A percentile compares a stretch with the other conserved stretches of the same genome.
phyloP scores from a whole-genome alignment of 2,113 vertebrate species.

The Setophaga kirtlandii region DNA sequence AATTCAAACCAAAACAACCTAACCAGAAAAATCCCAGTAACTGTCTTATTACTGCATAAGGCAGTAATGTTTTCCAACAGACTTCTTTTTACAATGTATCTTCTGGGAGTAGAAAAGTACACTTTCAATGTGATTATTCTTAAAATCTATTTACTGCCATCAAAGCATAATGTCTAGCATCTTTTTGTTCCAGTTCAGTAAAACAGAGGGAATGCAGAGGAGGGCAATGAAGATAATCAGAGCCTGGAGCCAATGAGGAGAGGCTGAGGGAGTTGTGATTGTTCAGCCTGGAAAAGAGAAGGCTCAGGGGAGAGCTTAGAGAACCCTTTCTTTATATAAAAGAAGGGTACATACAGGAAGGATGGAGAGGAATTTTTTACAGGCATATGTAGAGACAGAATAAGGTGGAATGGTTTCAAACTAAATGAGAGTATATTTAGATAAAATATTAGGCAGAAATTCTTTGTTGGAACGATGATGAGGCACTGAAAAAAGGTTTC shows the following conservation, averaged over 20 bases:
- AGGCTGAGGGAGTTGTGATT: background rate
- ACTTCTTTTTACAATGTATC: background rate
- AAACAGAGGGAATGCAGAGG: background rate
- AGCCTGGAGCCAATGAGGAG: background rate
- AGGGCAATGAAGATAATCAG: fast-evolving
- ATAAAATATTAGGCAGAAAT: background rate
- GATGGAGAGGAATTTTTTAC: background rate
- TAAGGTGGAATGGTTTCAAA: background rate
- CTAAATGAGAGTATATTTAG: background rate
- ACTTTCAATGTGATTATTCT: background rate
- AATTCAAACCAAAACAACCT: background rate
- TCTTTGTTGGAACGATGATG: background rate
- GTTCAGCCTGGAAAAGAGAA: background rate
- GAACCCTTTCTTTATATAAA: background rate
- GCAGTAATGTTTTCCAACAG: background rate
- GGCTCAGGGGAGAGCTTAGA: too few relatives aligned
- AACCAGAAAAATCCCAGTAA: background rate
- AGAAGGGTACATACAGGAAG: background rate
- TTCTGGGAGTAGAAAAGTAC: background rate
- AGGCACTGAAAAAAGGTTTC: background rate
- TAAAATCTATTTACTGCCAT: background rate
- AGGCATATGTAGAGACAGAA: background rate
- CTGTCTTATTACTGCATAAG: background rate
- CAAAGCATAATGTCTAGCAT: background rate
- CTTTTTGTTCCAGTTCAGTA: background rate